A percentile compares a stretch with the other conserved stretches of the same genome.
Evolutionary conservation across 2,113 vertebrate species (phyloP).

Genomic region (Phoenicopterus ruber): DNA sequence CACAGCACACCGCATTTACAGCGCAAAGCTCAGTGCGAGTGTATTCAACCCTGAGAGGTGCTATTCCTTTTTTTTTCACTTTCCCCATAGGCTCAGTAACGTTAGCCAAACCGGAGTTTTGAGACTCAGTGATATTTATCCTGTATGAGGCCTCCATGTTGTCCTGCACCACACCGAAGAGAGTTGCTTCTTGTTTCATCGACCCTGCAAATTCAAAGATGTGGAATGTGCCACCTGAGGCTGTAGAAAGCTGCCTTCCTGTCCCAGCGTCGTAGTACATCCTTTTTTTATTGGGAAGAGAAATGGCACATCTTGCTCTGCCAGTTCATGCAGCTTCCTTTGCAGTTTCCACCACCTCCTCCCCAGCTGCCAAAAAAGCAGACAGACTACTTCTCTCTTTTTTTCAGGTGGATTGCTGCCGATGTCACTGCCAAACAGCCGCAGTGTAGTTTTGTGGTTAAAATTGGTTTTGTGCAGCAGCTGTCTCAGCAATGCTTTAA

Average conservation of each 20-base stretch:
- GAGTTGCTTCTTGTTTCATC: background rate
- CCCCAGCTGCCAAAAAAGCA: background rate
- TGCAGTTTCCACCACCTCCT: background rate
- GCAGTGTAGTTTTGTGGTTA: background rate
- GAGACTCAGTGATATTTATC: background rate
- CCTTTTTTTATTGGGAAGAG: background rate
- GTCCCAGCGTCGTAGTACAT: too few species aligned
- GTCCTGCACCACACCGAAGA: background rate
- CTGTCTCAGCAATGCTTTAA: background rate
- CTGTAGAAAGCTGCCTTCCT: background rate
- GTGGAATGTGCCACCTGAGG: background rate
- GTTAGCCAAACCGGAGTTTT: background rate
- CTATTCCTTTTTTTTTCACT: background rate
- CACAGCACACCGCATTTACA: background rate
- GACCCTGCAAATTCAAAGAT: background rate
- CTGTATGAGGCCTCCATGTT: background rate
- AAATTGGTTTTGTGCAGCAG: background rate
- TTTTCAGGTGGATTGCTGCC: background rate
- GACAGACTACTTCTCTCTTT: background rate
- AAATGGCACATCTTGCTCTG: background rate
- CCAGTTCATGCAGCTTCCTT: background rate
- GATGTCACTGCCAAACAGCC: fast-evolving
- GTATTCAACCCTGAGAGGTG: background rate
- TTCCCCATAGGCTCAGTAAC: background rate
- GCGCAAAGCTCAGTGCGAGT: background rate